These are phyloP conservation scores for Saguinus imperator DNA, from an alignment of 2,113 vertebrate species.

Conservation along the genomic window DNA sequence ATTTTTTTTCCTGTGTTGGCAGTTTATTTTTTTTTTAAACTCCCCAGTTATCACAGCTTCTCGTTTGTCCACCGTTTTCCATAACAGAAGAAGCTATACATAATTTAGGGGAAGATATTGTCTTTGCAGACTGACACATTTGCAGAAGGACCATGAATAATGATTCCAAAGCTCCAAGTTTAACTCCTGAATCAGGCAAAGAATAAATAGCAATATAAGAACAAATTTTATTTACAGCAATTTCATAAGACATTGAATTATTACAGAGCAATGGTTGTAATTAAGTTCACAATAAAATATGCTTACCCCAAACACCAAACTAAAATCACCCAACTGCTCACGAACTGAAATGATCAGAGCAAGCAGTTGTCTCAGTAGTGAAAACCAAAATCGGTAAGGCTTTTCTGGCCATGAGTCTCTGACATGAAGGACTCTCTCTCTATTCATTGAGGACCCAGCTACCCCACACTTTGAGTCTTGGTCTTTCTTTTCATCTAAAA, in stretches of 20 bases:
- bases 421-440: not conserved
- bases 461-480: constrained; percentile 89
- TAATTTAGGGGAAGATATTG: not conserved
- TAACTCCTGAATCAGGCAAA: constrained; percentile 61
- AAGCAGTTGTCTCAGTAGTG: not conserved
- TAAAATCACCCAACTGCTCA: constrained; percentile 45
- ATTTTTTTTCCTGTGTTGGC: not conserved
- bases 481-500: constrained; percentile 89
- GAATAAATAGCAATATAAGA: constrained; percentile 23
- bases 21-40: constrained; percentile 61
- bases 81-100: constrained; percentile 23
- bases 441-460: not conserved
- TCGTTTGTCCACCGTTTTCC: constrained; percentile 28
- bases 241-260: not conserved
- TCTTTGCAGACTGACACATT: not conserved
- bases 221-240: constrained; percentile 35
- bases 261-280: constrained; percentile 70
- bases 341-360: constrained; percentile 45
- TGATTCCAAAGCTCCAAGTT: constrained; percentile 36
- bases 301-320: constrained; percentile 59
- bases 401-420: constrained; percentile 37
- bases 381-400: not conserved
- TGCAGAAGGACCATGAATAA: constrained; percentile 8
- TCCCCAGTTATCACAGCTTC: not conserved
- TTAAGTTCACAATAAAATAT: constrained; percentile 45